A percentile compares a stretch with the other conserved stretches of the same genome.
phyloP scores from a whole-genome alignment of 2,797 vertebrate species.

The Fistularia tabacaria region DNA sequence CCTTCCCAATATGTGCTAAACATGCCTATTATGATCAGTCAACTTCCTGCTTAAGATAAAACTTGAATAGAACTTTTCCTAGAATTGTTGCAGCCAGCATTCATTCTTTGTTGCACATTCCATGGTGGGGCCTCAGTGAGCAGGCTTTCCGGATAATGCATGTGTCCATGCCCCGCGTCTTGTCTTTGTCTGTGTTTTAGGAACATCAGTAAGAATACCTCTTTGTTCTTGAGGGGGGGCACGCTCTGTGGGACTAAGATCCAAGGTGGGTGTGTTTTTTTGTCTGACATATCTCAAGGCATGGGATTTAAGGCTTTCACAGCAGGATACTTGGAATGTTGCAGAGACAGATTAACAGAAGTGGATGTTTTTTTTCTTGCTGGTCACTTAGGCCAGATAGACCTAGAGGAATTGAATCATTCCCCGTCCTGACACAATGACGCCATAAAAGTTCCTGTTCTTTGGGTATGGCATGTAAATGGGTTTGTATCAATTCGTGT shows the following conservation, averaged over 20 bases:
- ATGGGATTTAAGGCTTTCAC: slow-evolving; percentile 3
- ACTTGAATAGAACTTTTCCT: slow-evolving; percentile 51
- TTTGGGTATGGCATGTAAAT: too few relatives aligned
- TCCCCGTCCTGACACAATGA: slow-evolving; percentile 42
- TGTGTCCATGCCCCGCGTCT: slow-evolving; percentile 48
- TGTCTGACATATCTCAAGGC: too few relatives aligned
- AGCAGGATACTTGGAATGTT: slow-evolving; percentile 48
- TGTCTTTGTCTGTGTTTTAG: slow-evolving; percentile 16
- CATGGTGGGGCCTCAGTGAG: slow-evolving; percentile 34
- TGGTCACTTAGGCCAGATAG: slow-evolving; percentile 29
- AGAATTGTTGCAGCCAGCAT: slow-evolving; percentile 58
- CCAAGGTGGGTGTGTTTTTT: slow-evolving; percentile 8
- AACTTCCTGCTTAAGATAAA: slow-evolving; percentile 54
- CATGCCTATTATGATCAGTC: slow-evolving; percentile 14
- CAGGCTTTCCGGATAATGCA: slow-evolving; percentile 41
- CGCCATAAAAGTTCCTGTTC: slow-evolving; percentile 15
- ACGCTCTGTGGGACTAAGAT: slow-evolving; percentile 6
- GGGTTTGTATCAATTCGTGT: too few relatives aligned
- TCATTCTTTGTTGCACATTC: slow-evolving; percentile 53
- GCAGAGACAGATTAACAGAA: slow-evolving; percentile 45
- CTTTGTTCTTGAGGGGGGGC: slow-evolving; percentile 55
- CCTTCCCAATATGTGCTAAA: slow-evolving; percentile 4
- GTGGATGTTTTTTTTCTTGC: slow-evolving; percentile 28
- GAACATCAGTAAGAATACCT: slow-evolving; percentile 27
- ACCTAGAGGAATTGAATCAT: slow-evolving; percentile 38